phyloP scores from a whole-genome alignment of 2,113 vertebrate species.

The Corapipo altera region DNA sequence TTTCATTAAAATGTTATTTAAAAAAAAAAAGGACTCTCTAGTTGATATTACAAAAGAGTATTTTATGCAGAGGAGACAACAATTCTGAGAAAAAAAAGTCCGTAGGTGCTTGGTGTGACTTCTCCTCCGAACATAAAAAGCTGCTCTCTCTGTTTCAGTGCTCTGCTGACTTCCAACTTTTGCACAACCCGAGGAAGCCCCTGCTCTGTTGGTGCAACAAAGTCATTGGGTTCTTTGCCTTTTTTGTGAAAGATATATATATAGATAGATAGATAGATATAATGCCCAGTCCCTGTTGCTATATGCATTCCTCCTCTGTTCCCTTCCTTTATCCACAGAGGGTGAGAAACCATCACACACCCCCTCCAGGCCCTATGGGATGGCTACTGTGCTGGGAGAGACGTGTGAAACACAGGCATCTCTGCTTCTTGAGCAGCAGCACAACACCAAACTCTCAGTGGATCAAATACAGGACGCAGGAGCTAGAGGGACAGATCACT shows the following conservation, averaged over 20 bases:
- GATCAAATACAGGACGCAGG: neutral
- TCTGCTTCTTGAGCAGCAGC: neutral
- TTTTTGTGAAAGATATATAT: neutral
- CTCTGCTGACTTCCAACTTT: neutral
- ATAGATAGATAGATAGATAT: neutral
- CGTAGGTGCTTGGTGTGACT: rapidly evolving
- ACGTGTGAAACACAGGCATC: neutral
- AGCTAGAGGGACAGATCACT: neutral
- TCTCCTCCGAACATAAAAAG: neutral
- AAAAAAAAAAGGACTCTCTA: neutral
- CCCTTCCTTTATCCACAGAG: neutral
- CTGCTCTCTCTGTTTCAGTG: neutral
- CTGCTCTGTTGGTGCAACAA: neutral
- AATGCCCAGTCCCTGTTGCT: neutral
- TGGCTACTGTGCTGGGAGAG: rapidly evolving
- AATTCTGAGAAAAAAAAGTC: neutral
- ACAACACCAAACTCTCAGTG: neutral
- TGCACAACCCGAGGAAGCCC: neutral
- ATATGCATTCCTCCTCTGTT: neutral
- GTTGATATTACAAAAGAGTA: neutral
- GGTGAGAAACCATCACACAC: neutral
- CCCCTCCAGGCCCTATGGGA: neutral
- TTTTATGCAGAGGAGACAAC: neutral
- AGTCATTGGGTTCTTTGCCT: neutral
- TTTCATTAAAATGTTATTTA: conserved; percentile 2